Evolutionary conservation across 2,113 vertebrate species (phyloP).

Genomic region (Ochotona princeps): DNA sequence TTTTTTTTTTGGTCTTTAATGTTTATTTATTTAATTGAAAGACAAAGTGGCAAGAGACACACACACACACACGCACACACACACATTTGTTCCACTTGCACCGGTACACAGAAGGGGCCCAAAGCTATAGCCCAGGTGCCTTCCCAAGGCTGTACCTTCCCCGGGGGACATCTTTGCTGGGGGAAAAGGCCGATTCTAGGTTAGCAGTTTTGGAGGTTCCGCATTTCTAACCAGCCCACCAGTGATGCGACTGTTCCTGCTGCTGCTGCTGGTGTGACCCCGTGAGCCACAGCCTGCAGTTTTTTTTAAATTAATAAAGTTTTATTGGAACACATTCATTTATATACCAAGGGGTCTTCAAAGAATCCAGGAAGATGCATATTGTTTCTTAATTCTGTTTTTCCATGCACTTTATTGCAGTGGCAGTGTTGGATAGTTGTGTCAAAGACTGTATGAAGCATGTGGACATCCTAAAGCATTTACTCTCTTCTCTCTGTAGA

Average conservation of each 20-base stretch:
- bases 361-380: too few species aligned
- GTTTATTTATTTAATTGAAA: too few species aligned
- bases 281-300: background rate
- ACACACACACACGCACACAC: too few species aligned
- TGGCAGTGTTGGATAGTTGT: background rate
- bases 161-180: background rate
- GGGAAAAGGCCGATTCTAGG: background rate
- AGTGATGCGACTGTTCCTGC: background rate
- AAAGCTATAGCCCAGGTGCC: background rate
- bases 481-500: background rate
- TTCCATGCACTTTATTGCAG: background rate
- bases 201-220: background rate
- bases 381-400: too few species aligned
- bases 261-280: background rate
- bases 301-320: slow-evolving; percentile 39
- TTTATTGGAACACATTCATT: slow-evolving; percentile 36
- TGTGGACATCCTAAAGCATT: background rate
- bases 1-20: too few species aligned
- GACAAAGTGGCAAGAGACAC: too few species aligned
- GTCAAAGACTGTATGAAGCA: background rate
- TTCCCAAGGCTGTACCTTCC: background rate
- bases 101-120: background rate
- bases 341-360: background rate
- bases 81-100: background rate
- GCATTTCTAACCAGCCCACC: background rate